Base-by-base conservation (phyloP, 2,888 invertebrate genomes). In the Chalcis sispes region DNA sequence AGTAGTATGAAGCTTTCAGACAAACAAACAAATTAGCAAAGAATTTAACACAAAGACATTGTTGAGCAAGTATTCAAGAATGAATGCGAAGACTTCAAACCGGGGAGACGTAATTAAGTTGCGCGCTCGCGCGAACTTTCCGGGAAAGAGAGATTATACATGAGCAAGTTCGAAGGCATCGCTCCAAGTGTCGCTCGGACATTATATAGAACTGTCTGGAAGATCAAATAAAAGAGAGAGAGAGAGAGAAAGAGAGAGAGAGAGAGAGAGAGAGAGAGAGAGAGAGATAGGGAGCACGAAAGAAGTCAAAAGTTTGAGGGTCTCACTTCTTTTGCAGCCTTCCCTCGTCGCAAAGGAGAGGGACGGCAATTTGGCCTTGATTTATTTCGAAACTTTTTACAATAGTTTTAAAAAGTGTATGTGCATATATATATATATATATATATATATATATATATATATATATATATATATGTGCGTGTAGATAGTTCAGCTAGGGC, bases 361-460 rank as follows among this genome's bases (percentile, higher is more conserved):
- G 79, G 77, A 78, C 77, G 80, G 85, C 81, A 85, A 84, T 85
- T 85, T 83, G 81, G 77, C 79, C 81, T 78, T 84, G 84, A 85
- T 85, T 85, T 85, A 85, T 85, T 82, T 82, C 82, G 81, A 82
- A 85, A 85, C 81, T 85, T 85, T 82, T 82, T 81, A 82, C 82
- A 82, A 82, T 83, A 83, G 82, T 83, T 82, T 80, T 3, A 80
- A 81, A 81, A 80, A 83, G 80, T n/a, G n/a, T n/a, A n/a, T n/a
- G n/a, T n/a, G n/a, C n/a, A n/a, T n/a, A n/a, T n/a, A n/a, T n/a
- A n/a, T n/a, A n/a, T n/a, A n/a, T n/a, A n/a, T n/a, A n/a, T n/a
- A n/a, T n/a, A n/a, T n/a, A n/a, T n/a, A n/a, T n/a, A n/a, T n/a
- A n/a, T n/a, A 80, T 83, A 46, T 72, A 62, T 29, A 50, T 36